A percentile compares a stretch with the other conserved stretches of the same genome.
Evolutionary conservation across 2,888 invertebrate species (phyloP).

Genomic region (Tenthredo scrophulariae): DNA sequence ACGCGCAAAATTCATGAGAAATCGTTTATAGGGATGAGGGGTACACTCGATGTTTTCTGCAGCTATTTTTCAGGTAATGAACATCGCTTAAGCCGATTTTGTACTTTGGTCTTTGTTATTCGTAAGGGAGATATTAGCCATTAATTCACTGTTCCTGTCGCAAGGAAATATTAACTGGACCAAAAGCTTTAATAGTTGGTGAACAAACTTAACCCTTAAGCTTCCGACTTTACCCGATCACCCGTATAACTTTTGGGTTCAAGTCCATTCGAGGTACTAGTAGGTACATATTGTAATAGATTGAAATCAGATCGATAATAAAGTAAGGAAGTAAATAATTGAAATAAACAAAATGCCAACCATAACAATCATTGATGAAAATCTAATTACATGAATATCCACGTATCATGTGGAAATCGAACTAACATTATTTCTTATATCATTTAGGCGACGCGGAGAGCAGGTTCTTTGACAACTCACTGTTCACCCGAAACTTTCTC

Average conservation of each 20-base stretch:
- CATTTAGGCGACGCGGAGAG: neutral
- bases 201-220: constrained; percentile 43
- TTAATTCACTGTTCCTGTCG: constrained; percentile 14
- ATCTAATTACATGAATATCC: neutral
- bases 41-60: neutral
- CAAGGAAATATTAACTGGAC: constrained; percentile 32
- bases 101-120: constrained; percentile 25
- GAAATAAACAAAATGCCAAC: neutral
- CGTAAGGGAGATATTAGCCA: neutral
- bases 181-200: constrained; percentile 35
- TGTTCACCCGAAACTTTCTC: constrained; percentile 27
- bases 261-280: neutral
- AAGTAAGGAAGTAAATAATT: neutral
- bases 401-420: neutral
- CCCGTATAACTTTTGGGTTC: constrained; percentile 34
- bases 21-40: neutral
- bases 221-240: constrained; percentile 22
- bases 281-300: neutral
- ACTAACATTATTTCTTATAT: neutral
- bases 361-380: neutral
- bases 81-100: constrained; percentile 13
- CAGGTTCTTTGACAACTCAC: constrained; percentile 6
- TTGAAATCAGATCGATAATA: neutral
- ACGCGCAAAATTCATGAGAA: neutral
- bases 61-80: neutral